Conservation (phyloP, 2,888 invertebrate species). For the Syrista parreyssii region DNA sequence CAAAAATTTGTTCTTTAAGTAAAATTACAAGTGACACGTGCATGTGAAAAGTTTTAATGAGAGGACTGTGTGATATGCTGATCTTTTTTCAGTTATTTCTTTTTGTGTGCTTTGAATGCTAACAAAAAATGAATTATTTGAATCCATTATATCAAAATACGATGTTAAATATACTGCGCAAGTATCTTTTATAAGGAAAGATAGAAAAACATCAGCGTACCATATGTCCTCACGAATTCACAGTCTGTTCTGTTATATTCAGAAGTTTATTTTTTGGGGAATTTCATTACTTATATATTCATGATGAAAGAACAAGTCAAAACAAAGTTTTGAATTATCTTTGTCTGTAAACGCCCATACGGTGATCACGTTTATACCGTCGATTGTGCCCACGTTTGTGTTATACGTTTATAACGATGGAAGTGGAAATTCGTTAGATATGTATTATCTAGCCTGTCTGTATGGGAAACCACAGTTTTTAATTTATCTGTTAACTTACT, state of each 20-base stretch:
- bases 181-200: too few relatives aligned
- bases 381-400: background rate
- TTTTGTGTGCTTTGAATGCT: background rate
- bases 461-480: background rate
- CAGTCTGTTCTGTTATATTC: too few relatives aligned
- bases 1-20: background rate
- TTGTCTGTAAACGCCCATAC: too few relatives aligned
- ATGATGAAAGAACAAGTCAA: background rate
- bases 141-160: too few relatives aligned
- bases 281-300: too few relatives aligned
- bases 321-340: background rate
- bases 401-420: background rate
- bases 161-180: too few relatives aligned
- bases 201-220: too few relatives aligned
- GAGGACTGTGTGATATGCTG: background rate
- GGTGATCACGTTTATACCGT: too few relatives aligned
- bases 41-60: background rate
- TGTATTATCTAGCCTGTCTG: background rate
- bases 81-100: background rate
- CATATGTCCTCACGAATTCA: too few relatives aligned
- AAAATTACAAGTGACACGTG: background rate
- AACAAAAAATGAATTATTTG: background rate
- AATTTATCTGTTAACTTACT: background rate
- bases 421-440: background rate
- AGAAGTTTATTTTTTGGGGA: too few relatives aligned